Conservation (phyloP, 2,888 invertebrate species). For the Stictocephala bisonia region DNA sequence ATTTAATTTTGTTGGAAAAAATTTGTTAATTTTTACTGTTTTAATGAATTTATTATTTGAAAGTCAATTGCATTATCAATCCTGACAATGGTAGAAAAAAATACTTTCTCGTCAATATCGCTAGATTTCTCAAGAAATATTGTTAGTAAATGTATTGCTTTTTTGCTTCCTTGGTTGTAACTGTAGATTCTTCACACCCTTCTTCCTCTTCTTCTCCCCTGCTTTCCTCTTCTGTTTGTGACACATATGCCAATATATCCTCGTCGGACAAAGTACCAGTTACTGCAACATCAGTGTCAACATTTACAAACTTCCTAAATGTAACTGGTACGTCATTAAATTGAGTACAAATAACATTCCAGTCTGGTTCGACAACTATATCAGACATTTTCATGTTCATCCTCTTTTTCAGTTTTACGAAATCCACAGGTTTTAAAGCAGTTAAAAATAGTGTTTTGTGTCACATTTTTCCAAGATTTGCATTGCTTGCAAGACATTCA, state of each 20-base stretch:
- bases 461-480: constrained; percentile 49
- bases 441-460: constrained; percentile 40
- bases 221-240: not conserved
- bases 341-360: constrained; percentile 15
- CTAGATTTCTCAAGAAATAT: too few relatives aligned
- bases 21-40: too few relatives aligned
- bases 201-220: not conserved
- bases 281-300: constrained; percentile 48
- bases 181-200: too few relatives aligned
- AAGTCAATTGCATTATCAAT: too few relatives aligned
- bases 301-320: constrained; percentile 47
- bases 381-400: constrained; percentile 7
- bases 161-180: too few relatives aligned
- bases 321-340: constrained; percentile 11
- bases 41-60: too few relatives aligned
- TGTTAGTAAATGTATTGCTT: too few relatives aligned
- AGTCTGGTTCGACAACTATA: constrained; percentile 10
- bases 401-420: constrained; percentile 12
- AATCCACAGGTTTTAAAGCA: constrained; percentile 47
- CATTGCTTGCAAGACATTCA: too few relatives aligned
- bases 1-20: too few relatives aligned
- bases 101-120: too few relatives aligned
- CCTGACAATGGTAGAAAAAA: too few relatives aligned
- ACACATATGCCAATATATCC: constrained; percentile 45
- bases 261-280: constrained; percentile 44